Conservation (phyloP, 2,797 vertebrate genomes). For the Peromyscus nudipes region DNA sequence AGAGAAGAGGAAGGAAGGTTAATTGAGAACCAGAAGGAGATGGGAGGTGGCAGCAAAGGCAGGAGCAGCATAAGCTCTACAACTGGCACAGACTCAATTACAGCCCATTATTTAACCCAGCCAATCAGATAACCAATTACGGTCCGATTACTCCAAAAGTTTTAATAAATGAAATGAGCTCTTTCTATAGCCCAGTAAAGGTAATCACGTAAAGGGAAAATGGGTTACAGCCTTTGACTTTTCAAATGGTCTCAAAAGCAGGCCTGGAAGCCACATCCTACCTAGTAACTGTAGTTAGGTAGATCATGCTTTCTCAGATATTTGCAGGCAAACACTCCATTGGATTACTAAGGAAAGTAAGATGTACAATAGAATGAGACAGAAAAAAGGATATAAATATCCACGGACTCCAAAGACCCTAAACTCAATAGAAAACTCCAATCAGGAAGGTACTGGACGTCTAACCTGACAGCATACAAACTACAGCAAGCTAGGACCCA, state of each 20-base stretch:
- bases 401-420: conserved; percentile 10
- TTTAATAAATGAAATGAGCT: conserved; percentile 73
- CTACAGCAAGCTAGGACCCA: neutral
- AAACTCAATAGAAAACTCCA: neutral
- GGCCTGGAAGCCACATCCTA: conserved; percentile 57
- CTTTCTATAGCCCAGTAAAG: conserved; percentile 50
- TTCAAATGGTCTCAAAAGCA: conserved; percentile 63
- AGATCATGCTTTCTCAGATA: neutral
- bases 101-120: conserved; percentile 67
- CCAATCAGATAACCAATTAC: conserved; percentile 80
- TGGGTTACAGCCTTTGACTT: neutral
- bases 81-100: conserved; percentile 74
- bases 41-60: conserved; percentile 40
- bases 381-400: conserved; percentile 13
- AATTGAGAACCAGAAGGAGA: conserved; percentile 81
- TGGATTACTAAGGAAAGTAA: conserved; percentile 31
- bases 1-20: conserved; percentile 84
- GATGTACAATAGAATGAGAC: neutral
- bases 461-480: neutral
- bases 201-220: neutral
- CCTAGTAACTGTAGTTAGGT: conserved; percentile 28
- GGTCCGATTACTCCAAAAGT: conserved; percentile 68
- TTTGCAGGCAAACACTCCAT: neutral
- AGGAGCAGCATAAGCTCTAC: conserved; percentile 54
- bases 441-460: neutral